Evolutionary conservation across 2,797 vertebrate genomes (phyloP).

Genomic region (Spatula versicolor): DNA sequence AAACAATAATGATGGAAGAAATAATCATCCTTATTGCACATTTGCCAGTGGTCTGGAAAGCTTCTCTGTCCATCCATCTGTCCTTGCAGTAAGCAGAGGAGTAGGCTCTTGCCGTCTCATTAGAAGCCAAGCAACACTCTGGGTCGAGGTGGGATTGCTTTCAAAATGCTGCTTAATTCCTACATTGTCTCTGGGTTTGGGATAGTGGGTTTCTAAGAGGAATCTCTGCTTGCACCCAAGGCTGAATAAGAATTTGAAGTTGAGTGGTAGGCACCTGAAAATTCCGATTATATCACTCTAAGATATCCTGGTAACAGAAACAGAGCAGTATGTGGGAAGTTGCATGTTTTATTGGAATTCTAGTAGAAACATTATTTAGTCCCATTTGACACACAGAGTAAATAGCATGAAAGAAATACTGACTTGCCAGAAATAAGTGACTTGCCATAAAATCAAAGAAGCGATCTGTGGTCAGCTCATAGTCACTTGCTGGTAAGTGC

Average conservation of each 20-base stretch:
- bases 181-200: background rate
- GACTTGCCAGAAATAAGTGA: background rate
- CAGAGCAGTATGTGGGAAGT: background rate
- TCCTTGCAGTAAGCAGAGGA: background rate
- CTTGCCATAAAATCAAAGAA: background rate
- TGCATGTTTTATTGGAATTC: background rate
- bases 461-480: background rate
- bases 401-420: constrained; percentile 16
- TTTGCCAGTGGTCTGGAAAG: background rate
- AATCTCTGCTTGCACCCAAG: background rate
- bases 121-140: background rate
- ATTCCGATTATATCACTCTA: background rate
- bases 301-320: background rate
- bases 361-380: background rate
- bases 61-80: background rate
- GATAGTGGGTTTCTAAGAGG: background rate
- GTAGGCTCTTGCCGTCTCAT: background rate
- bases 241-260: background rate
- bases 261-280: background rate
- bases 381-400: background rate
- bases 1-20: background rate
- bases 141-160: background rate
- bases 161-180: background rate
- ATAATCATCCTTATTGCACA: background rate
- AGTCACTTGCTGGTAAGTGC: background rate